Conservation (phyloP, 2,888 invertebrate genomes). For the Trichopria drosophilae region DNA sequence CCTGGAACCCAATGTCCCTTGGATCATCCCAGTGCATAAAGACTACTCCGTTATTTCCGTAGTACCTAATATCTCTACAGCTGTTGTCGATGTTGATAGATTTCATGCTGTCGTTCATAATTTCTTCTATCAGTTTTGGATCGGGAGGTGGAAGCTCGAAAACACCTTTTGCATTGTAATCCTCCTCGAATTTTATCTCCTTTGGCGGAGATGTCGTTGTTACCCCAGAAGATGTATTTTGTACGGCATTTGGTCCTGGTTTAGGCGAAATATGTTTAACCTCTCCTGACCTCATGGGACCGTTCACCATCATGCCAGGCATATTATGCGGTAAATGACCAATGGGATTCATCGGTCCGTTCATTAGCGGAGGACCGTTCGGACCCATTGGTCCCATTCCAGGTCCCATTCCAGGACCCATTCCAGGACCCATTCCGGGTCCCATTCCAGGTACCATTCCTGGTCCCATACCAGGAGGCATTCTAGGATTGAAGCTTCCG, state of each 20-base stretch:
- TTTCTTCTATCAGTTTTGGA: constrained; percentile 60
- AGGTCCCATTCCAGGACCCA: constrained; percentile 8
- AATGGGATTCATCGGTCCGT: constrained; percentile 46
- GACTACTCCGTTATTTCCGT: constrained; percentile 81
- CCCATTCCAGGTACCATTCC: constrained; percentile 27
- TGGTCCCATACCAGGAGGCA: constrained; percentile 25
- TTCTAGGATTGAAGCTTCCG: constrained; percentile 38
- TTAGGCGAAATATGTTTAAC: constrained; percentile 42
- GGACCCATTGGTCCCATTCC: constrained; percentile 26
- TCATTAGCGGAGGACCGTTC: constrained; percentile 22
- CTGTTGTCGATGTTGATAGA: constrained; percentile 81
- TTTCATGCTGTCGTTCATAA: constrained; percentile 72
- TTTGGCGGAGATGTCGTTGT: constrained; percentile 36
- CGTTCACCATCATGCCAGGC: constrained; percentile 12
- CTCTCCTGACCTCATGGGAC: constrained; percentile 17
- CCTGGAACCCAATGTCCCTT: constrained; percentile 80
- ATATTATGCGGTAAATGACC: constrained; percentile 45
- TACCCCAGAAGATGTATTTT: too few species aligned
- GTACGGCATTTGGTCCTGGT: not conserved
- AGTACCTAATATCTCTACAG: constrained; percentile 81
- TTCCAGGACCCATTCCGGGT: too few species aligned
- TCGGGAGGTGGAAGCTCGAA: constrained; percentile 58
- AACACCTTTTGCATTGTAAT: constrained; percentile 31
- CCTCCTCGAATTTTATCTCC: constrained; percentile 14
- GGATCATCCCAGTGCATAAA: constrained; percentile 87